Conservation (phyloP, 2,888 invertebrate species). For the Mesochorus sp. region DNA sequence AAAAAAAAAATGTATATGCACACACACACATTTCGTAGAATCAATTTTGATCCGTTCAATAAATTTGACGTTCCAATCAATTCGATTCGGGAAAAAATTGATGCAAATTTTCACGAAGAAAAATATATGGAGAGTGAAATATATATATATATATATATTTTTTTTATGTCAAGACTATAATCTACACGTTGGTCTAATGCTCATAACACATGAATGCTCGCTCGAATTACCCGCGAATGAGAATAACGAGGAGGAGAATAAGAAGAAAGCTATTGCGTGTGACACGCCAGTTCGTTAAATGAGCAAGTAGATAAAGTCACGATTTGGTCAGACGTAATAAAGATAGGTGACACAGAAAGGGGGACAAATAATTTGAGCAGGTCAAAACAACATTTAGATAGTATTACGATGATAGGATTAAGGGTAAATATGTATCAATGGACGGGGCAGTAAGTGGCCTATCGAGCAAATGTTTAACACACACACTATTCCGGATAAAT, state of each 20-base stretch:
- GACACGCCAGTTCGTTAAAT: not conserved
- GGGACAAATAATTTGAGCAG: not conserved
- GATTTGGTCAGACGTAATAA: conserved; percentile 45
- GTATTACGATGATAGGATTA: too few species aligned
- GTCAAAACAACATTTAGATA: conserved; percentile 10
- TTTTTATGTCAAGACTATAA: not conserved
- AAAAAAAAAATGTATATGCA: not conserved
- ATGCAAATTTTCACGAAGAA: not conserved
- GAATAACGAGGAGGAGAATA: not conserved
- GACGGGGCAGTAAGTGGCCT: conserved; percentile 7
- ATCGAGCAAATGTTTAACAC: not conserved
- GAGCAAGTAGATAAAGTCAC: conserved; percentile 44
- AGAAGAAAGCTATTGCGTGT: conserved; percentile 38
- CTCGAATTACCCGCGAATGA: not conserved
- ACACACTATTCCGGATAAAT: too few species aligned
- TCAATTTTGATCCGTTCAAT: too few species aligned
- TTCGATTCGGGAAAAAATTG: not conserved
- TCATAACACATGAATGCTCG: not conserved
- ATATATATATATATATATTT: not conserved
- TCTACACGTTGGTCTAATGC: not conserved
- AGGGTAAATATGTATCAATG: conserved; percentile 18
- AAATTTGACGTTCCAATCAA: too few species aligned
- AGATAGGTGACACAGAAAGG: not conserved
- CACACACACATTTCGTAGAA: not conserved
- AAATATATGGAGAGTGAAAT: not conserved